Evolutionary conservation across 2,888 invertebrate species (phyloP), one percentile per base, ranked within the genome.

Genomic region (Ametastegia equiseti): DNA sequence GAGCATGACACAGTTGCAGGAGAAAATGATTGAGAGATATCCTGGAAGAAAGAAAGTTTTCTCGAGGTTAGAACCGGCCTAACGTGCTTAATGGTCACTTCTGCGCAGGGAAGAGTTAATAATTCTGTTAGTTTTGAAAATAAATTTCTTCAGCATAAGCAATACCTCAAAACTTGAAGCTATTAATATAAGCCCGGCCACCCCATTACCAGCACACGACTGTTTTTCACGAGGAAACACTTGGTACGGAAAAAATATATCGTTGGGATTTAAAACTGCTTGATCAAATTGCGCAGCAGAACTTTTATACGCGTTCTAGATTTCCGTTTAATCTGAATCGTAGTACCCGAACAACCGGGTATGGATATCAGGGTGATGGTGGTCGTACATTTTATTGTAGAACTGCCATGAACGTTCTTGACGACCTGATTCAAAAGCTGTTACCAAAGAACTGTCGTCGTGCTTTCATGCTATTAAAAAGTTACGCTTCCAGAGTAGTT

Each of bases 1-100:
- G 81, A 86, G 83, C 83, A 79, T 83, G 86, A 85, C 86, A 85
- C 71, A 83, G 81, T 86, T 63, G 33, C n/a, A n/a, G n/a, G n/a
- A n/a, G 9, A 77, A 63, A 30, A 23, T 13, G 36, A 23, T 82
- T 83, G n/a, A 47, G 0, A 15, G 57, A 77, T 75, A 54, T 47
- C 15, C 71, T 15, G n/a, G 1, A 9, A 71, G 30, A 27, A 47
- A 27, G 6, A n/a, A n/a, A n/a, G n/a, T n/a, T n/a, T 45, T 45
- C 45, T 6, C 30, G 45, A 47, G 15, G 23, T 45, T 4, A 9
- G 71, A 4, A 9, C 47, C 69, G 2, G 19, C 23, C 30, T 42
- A 36, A 15, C 13, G 1, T 71, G 6, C n/a, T 11, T 47, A 47
- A 71, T 9, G 71, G 71, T 71, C 27, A 47, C 23, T 30, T 71